Conservation (phyloP, 2,888 invertebrate species). For the Shargacucullia verbasci region DNA sequence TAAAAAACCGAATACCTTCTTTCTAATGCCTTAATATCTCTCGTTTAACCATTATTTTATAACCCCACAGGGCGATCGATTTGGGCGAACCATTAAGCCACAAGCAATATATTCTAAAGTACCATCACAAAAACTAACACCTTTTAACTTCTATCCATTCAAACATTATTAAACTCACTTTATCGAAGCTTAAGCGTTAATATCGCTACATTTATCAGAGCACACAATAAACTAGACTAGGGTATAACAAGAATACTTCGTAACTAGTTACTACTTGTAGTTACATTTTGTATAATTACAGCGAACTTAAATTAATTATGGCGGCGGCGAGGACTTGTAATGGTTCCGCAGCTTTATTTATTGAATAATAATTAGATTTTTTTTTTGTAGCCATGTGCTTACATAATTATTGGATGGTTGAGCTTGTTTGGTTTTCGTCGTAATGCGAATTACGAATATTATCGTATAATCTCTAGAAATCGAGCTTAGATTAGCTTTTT, state of each 20-base stretch:
- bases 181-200: conserved; percentile 23
- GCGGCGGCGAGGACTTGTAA: conserved; percentile 65
- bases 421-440: background rate
- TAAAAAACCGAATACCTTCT: background rate
- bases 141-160: no score
- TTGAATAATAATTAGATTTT: conserved; percentile 69
- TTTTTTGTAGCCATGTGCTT: conserved; percentile 33
- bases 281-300: conserved; percentile 57
- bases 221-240: conserved; percentile 32
- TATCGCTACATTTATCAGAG: conserved; percentile 45
- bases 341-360: conserved; percentile 69
- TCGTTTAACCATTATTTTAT: no score
- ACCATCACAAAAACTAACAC: no score
- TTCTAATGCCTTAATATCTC: no score
- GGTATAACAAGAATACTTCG: conserved; percentile 61
- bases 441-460: background rate
- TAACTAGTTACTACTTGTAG: conserved; percentile 53
- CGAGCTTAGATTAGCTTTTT: no score
- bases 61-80: no score
- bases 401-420: background rate
- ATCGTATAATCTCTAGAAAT: no score
- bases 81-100: no score
- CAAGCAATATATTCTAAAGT: no score
- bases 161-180: conserved; percentile 2
- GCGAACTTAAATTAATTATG: conserved; percentile 73